Base-by-base conservation (phyloP, 2,113 vertebrate genomes). In the Grammomys dolichurus region DNA sequence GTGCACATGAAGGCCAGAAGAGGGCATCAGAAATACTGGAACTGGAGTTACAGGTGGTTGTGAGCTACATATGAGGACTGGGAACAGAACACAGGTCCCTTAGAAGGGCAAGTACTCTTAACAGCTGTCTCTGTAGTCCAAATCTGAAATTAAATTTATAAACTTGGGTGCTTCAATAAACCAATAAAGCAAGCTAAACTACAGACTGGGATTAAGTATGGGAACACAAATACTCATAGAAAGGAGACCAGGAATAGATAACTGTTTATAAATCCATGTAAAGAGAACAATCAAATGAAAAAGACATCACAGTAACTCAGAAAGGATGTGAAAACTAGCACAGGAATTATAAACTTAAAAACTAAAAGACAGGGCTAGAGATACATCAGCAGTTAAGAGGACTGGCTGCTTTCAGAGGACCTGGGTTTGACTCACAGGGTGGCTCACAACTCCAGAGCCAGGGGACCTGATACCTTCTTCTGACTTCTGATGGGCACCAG, bases 231-330 rank as follows among this genome's bases (percentile, higher is more conserved):
- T 60, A 87, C 19, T 80, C 33, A 88, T 31, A 20, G 87, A 81
- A 86, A 40, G 48, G 75, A 36, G 33, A 93, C 36, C 40, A 87
- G 92, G 28, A 89, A 60, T 48, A 77, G 2, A 40, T 33, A n/a
- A 72, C 11, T 4, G 80, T 14, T 58, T 77, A 81, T 5, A 96
- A 76, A 72, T 81, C 28, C 40, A 87, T 16, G 3, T 84, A 81
- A 94, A 95, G 91, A 96, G 82, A 85, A 91, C 7, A 89, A 60
- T 31, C 46, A 70, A 43, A 63, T 12, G 60, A 94, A 87, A 85
- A 80, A 8, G 17, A 19, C 13, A 87, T 28, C n/a, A 65, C 13
- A 81, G 20, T 51, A 89, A 48, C 31, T 73, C 22, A 95, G 51
- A 72, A 82, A 56, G 78, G 82, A 80, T 19, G 12, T 19, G 43